Percentiles rank a stretch among this genome's conserved stretches.
phyloP scores from a whole-genome alignment of 2,113 vertebrate genomes.

The Scalopus aquaticus region DNA sequence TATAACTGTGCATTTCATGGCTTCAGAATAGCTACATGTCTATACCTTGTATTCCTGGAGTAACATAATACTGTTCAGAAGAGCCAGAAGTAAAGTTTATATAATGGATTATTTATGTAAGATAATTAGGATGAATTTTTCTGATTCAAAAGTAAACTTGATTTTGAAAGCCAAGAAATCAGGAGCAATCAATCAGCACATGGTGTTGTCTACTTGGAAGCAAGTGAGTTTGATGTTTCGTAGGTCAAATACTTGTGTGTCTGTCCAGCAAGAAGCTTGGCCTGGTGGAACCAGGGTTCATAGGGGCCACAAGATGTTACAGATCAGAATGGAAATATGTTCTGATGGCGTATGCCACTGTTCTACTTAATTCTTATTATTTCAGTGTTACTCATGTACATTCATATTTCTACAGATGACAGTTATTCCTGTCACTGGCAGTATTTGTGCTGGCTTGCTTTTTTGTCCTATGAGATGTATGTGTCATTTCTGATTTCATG shows the following conservation, averaged over 20 bases:
- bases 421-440: conserved; percentile 25
- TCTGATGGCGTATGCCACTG: background rate
- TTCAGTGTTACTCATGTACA: background rate
- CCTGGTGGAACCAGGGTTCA: background rate
- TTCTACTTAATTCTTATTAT: background rate
- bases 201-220: background rate
- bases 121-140: conserved; percentile 25
- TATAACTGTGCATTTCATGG: conserved; percentile 76
- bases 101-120: conserved; percentile 34
- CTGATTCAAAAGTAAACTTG: conserved; percentile 40
- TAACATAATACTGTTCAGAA: conserved; percentile 7
- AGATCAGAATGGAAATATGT: background rate
- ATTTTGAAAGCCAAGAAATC: conserved; percentile 55
- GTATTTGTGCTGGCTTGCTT: conserved; percentile 40
- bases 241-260: background rate
- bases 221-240: background rate
- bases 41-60: conserved; percentile 29
- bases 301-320: background rate
- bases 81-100: conserved; percentile 10
- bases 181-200: background rate
- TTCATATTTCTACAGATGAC: conserved; percentile 61
- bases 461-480: background rate
- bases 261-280: background rate
- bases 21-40: conserved; percentile 72
- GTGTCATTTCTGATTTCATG: conserved; percentile 56